Evolutionary conservation across 2,888 invertebrate genomes (phyloP).

Genomic region (Lasioglossum leucozonium): DNA sequence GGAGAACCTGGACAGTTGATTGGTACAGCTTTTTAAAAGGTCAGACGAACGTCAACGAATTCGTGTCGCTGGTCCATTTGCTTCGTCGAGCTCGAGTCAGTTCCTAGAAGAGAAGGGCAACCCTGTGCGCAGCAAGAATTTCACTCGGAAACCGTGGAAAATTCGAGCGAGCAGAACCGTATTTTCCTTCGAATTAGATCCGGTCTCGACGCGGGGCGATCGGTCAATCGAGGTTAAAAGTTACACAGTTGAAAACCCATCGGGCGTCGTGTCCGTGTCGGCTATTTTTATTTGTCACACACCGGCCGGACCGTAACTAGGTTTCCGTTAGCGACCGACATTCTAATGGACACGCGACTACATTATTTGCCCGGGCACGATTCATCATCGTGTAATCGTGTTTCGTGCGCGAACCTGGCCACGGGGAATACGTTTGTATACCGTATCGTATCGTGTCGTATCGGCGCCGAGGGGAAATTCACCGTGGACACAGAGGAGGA

Average conservation of each 20-base stretch:
- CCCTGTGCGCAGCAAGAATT: too few species aligned
- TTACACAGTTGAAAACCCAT: background rate
- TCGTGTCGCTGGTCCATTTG: too few species aligned
- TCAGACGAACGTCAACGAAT: too few species aligned
- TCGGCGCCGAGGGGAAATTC: conserved; percentile 29
- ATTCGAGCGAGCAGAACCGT: background rate
- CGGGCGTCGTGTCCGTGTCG: background rate
- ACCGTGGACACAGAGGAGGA: conserved; percentile 17
- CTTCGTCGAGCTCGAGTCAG: too few species aligned
- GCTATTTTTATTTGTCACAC: conserved; percentile 29
- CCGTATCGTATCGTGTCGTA: conserved; percentile 10
- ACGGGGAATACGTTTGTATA: conserved; percentile 49
- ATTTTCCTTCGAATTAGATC: background rate
- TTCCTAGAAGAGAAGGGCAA: too few species aligned
- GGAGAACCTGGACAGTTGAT: too few species aligned
- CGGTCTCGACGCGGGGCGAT: background rate
- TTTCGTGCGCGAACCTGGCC: conserved; percentile 33
- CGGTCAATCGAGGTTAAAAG: background rate
- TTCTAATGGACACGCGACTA: conserved; percentile 51
- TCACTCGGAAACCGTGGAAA: too few species aligned
- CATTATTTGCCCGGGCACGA: conserved; percentile 50
- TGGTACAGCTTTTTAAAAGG: too few species aligned
- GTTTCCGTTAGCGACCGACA: conserved; percentile 48
- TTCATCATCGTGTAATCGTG: conserved; percentile 59
- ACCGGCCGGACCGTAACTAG: conserved; percentile 29